A percentile compares a stretch with the other conserved stretches of the same genome.
These are phyloP conservation scores for Delia radicum DNA, from an alignment of 1,140 invertebrate species.

Conservation along the genomic window DNA sequence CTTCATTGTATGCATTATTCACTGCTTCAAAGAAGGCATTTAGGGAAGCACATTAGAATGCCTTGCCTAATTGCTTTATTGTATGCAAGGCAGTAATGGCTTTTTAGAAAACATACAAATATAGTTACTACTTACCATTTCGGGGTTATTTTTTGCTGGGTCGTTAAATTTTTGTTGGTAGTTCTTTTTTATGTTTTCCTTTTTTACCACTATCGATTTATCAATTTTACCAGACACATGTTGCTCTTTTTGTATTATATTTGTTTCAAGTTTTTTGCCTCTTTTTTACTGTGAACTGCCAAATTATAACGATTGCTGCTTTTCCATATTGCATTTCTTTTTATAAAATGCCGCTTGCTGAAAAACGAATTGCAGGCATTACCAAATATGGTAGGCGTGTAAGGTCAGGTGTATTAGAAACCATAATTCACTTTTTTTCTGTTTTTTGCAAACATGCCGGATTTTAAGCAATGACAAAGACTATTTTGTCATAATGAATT, in stretches of 20 bases:
- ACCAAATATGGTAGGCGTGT: neutral
- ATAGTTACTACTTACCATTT: too few relatives aligned
- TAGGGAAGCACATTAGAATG: too few relatives aligned
- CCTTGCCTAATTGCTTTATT: too few relatives aligned
- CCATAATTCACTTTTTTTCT: too few relatives aligned
- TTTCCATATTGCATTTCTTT: neutral
- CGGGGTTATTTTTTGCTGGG: neutral
- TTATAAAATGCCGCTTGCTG: neutral
- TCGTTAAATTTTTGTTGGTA: neutral
- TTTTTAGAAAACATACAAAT: too few relatives aligned
- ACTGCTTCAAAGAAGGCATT: too few relatives aligned
- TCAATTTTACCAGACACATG: neutral
- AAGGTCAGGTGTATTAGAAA: neutral
- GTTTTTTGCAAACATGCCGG: too few relatives aligned
- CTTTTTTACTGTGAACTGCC: neutral
- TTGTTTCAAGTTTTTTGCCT: neutral
- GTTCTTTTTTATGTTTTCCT: neutral
- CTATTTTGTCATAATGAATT: too few relatives aligned
- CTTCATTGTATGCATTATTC: too few relatives aligned
- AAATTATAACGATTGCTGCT: neutral
- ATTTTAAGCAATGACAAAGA: too few relatives aligned
- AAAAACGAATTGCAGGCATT: neutral
- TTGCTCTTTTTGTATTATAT: neutral
- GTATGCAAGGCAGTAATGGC: too few relatives aligned
- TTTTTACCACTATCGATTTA: neutral